These are phyloP conservation scores for Tichodroma muraria DNA, from an alignment of 2,113 vertebrate species.

Conservation along the genomic window DNA sequence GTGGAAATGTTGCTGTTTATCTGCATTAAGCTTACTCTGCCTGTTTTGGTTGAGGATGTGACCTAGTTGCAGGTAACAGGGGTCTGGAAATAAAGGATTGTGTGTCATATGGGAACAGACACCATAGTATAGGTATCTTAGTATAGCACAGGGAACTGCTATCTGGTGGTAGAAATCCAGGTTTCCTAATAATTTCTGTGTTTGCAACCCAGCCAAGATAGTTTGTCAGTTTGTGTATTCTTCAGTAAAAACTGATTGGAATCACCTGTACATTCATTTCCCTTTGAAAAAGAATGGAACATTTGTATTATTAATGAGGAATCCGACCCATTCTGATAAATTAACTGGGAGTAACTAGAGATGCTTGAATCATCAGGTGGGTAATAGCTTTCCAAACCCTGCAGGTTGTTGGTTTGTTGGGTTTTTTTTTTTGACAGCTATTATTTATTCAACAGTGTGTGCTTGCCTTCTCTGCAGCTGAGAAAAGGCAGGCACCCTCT, in stretches of 20 bases:
- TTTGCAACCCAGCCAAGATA: not conserved
- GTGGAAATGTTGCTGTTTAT: not conserved
- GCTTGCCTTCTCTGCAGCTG: not conserved
- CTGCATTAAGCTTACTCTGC: not conserved
- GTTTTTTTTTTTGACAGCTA: conserved; percentile 23
- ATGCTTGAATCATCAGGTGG: conserved; percentile 69
- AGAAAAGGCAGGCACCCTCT: not conserved
- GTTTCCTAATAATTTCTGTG: not conserved
- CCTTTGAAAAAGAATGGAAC: conserved; percentile 81
- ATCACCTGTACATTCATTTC: conserved; percentile 22
- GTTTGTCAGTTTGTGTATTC: not conserved
- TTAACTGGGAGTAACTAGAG: conserved; percentile 82
- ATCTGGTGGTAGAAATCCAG: not conserved
- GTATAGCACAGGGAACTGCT: not conserved
- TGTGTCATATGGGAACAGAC: not conserved
- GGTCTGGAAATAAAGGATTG: not conserved
- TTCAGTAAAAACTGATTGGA: conserved; percentile 46
- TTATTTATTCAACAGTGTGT: conserved; percentile 69
- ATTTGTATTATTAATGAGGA: conserved; percentile 93
- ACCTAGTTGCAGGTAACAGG: not conserved
- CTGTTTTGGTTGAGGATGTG: not conserved
- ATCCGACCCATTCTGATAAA: conserved; percentile 78
- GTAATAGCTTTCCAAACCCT: conserved; percentile 68
- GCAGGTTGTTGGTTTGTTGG: not conserved
- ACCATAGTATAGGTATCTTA: not conserved